A percentile compares a stretch with the other conserved stretches of the same genome.
phyloP scores from a whole-genome alignment of 2,888 invertebrate species.

The Pollenia amentaria region DNA sequence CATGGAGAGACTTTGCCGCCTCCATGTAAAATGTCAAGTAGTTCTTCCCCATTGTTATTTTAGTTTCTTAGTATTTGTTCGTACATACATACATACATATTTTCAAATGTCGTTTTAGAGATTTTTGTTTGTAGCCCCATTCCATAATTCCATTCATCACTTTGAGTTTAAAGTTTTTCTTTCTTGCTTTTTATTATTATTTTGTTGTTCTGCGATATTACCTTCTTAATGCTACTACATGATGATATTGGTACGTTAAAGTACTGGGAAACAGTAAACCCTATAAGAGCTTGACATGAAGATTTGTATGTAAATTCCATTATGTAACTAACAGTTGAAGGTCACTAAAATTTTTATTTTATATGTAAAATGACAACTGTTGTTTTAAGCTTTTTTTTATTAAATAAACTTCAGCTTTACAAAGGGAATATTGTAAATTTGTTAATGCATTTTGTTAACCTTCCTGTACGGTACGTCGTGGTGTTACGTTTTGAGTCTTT shows the following conservation, averaged over 20 bases:
- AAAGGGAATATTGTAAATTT: conserved; percentile 12
- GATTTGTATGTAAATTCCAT: background rate
- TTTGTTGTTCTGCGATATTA: conserved; percentile 44
- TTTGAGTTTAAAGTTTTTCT: conserved; percentile 9
- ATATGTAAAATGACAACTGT: too few species aligned
- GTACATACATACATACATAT: too few species aligned
- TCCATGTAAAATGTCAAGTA: conserved; percentile 19
- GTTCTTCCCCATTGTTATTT: conserved; percentile 9
- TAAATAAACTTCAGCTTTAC: too few species aligned
- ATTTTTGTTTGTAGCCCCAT: background rate
- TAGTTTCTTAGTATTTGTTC: conserved; percentile 4
- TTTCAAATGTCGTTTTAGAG: background rate
- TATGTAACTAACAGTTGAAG: too few species aligned
- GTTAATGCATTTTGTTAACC: background rate
- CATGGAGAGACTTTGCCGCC: background rate
- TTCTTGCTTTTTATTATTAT: background rate
- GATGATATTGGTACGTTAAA: background rate
- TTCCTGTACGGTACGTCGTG: background rate
- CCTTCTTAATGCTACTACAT: conserved; percentile 18
- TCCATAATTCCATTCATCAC: background rate
- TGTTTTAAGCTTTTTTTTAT: too few species aligned
- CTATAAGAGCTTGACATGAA: background rate
- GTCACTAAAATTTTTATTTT: too few species aligned
- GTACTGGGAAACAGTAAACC: background rate
- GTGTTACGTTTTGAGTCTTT: conserved; percentile 18